Percentiles rank a stretch among this genome's conserved stretches.
phyloP scores from a whole-genome alignment of 1,140 invertebrate species.

The Hyphantria cunea region DNA sequence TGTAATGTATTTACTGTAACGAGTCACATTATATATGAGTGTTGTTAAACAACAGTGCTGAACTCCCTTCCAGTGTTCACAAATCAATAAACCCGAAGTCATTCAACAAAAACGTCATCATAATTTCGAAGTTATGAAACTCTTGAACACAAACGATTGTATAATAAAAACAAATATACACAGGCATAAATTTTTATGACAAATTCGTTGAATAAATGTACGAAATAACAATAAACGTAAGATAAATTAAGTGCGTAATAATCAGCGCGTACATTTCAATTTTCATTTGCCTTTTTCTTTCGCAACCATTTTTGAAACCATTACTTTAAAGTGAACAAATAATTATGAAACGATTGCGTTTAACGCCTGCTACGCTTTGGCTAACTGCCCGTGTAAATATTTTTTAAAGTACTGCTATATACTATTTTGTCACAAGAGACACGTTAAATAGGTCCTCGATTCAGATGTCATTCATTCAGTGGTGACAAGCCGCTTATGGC shows the following conservation, averaged over 20 bases:
- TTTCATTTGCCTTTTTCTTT: slow-evolving; percentile 17
- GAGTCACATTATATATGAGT: no score
- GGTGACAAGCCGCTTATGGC: no score
- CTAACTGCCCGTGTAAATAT: slow-evolving; percentile 1
- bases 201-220: neutral
- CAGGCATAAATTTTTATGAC: neutral
- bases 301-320: slow-evolving; percentile 14
- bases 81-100: neutral
- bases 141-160: neutral
- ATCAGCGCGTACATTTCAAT: slow-evolving; percentile 14
- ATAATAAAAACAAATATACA: neutral
- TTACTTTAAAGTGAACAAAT: slow-evolving; percentile 19
- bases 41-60: no score
- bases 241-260: neutral
- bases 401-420: neutral
- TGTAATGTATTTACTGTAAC: no score
- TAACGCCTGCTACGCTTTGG: neutral
- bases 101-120: neutral
- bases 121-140: neutral
- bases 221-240: slow-evolving; percentile 1
- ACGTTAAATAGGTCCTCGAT: no score
- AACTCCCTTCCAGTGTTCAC: no score
- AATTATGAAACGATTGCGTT: slow-evolving; percentile 14
- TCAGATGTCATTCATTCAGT: no score
- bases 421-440: no score